phyloP scores from a whole-genome alignment of 2,113 vertebrate species.

The Casuarius casuarius region DNA sequence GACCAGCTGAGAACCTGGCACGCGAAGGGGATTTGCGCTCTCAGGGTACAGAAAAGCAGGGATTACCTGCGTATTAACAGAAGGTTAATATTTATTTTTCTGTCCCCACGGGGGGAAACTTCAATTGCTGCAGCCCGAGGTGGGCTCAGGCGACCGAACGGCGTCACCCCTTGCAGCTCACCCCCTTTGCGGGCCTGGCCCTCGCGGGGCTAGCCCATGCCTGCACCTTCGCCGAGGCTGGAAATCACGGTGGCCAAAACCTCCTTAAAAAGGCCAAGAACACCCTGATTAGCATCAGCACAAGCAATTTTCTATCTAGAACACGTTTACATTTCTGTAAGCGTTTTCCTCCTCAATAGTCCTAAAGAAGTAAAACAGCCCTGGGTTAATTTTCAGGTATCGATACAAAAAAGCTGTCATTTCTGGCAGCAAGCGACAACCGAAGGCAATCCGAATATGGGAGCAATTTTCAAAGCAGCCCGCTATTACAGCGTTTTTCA shows the following conservation, averaged over 20 bases:
- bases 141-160: neutral
- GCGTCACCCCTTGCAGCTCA: neutral
- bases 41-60: too few species aligned
- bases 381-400: neutral
- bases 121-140: neutral
- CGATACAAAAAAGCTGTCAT: neutral
- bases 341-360: neutral
- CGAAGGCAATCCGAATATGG: neutral
- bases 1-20: too few species aligned
- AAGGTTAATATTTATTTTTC: neutral
- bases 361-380: neutral
- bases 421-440: fast-evolving
- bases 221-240: fast-evolving
- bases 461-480: neutral
- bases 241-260: neutral
- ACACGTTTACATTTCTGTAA: fast-evolving
- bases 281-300: fast-evolving
- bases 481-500: fast-evolving
- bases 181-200: too few species aligned
- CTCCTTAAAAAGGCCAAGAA: neutral
- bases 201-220: too few species aligned
- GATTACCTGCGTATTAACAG: too few species aligned
- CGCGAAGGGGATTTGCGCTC: too few species aligned
- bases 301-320: neutral
- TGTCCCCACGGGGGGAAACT: neutral